Conservation (phyloP, 1,140 invertebrate genomes). For the Drosophila chauvacae region DNA sequence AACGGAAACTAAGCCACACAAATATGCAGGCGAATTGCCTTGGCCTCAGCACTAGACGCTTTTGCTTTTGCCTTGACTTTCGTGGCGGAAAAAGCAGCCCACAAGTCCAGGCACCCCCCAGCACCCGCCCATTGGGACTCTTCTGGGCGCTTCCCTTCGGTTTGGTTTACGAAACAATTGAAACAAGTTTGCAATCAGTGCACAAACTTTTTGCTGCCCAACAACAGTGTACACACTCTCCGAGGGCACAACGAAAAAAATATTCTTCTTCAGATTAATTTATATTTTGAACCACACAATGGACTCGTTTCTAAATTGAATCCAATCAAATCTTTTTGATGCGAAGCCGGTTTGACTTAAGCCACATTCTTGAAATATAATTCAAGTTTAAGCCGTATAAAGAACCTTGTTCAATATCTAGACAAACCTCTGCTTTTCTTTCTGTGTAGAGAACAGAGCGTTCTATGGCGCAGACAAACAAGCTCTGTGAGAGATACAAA, state of each 20-base stretch:
- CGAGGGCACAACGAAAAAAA: constrained; percentile 39
- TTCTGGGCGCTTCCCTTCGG: constrained; percentile 29
- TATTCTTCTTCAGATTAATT: neutral
- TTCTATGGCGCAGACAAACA: constrained; percentile 45
- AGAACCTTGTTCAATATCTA: too few relatives aligned
- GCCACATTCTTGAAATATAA: neutral
- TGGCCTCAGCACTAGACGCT: constrained; percentile 44
- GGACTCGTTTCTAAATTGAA: neutral
- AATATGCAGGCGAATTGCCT: constrained; percentile 72
- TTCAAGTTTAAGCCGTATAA: neutral
- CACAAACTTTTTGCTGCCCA: constrained; percentile 71
- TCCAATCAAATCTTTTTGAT: neutral
- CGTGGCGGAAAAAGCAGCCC: constrained; percentile 36
- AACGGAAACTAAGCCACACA: constrained; percentile 79
- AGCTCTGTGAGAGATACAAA: constrained; percentile 67
- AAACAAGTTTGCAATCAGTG: constrained; percentile 83
- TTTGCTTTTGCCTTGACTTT: constrained; percentile 71
- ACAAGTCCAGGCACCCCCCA: neutral
- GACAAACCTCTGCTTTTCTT: neutral
- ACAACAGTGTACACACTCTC: constrained; percentile 7
- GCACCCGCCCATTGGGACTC: constrained; percentile 13
- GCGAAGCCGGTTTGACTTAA: neutral
- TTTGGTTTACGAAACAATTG: constrained; percentile 74
- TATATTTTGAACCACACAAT: neutral
- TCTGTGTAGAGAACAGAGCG: constrained; percentile 1